Evolutionary conservation across 1,140 invertebrate species (phyloP).

Genomic region (Melipona quadrifasciata): DNA sequence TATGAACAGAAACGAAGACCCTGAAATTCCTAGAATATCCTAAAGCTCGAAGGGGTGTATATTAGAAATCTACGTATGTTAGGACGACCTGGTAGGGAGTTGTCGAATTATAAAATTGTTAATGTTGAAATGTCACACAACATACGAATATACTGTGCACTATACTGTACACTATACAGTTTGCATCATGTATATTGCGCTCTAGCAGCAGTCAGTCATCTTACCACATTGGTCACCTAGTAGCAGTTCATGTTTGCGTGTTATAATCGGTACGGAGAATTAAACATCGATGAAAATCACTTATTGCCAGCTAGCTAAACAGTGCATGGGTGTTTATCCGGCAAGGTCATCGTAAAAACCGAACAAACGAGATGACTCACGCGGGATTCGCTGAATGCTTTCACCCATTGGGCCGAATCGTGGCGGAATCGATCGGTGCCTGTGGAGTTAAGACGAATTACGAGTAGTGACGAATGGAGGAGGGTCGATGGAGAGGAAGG

Average conservation of each 20-base stretch:
- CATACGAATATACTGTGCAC: too few relatives aligned
- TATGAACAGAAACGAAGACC: neutral
- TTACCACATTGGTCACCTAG: neutral
- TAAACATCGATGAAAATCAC: constrained; percentile 48
- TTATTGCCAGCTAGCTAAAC: neutral
- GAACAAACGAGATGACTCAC: constrained; percentile 61
- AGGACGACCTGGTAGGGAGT: neutral
- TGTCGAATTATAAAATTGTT: neutral
- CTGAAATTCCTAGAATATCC: neutral
- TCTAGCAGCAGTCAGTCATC: neutral
- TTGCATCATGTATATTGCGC: neutral
- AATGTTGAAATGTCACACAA: neutral
- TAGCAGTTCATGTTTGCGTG: neutral
- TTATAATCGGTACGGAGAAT: constrained; percentile 1
- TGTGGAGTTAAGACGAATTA: constrained; percentile 42
- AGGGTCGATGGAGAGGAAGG: neutral
- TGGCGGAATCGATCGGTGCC: constrained; percentile 50
- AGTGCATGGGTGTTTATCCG: constrained; percentile 52
- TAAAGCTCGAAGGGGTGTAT: neutral
- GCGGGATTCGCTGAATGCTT: constrained; percentile 58
- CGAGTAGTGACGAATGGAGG: constrained; percentile 1
- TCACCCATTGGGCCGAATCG: constrained; percentile 43
- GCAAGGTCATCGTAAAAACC: constrained; percentile 50
- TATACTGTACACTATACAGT: neutral
- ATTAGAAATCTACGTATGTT: too few relatives aligned